Percentiles rank a stretch among this genome's conserved stretches.
These are phyloP conservation scores for Ophion ellenae DNA, from an alignment of 2,888 invertebrate genomes.

Conservation along the genomic window DNA sequence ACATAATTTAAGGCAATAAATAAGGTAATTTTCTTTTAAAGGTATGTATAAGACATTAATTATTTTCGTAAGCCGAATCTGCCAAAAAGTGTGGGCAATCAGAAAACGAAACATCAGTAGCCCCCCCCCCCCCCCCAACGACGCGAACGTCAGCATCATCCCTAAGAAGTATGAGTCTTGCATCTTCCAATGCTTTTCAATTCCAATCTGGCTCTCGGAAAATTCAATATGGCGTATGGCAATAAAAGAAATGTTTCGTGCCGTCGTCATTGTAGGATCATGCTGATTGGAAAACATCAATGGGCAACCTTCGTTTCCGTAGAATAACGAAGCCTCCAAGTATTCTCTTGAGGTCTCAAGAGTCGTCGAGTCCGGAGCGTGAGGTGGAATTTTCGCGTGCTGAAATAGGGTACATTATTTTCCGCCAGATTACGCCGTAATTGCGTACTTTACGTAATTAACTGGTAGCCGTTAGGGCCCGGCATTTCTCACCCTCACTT, in stretches of 20 bases:
- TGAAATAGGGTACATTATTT: slow-evolving; percentile 9
- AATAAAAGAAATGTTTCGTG: background rate
- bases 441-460: background rate
- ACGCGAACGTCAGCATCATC: background rate
- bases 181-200: no score
- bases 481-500: background rate
- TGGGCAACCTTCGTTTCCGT: background rate
- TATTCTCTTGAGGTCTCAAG: background rate
- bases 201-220: background rate
- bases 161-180: no score
- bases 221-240: background rate
- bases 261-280: background rate
- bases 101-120: no score
- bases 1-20: no score
- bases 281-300: no score
- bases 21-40: no score
- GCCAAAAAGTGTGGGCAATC: no score
- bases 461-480: background rate
- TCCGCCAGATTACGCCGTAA: background rate
- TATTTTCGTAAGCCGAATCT: no score
- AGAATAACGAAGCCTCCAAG: background rate
- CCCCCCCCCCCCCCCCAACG: no score
- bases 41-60: no score
- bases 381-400: background rate
- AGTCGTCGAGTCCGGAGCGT: background rate